Evolutionary conservation across 2,888 invertebrate genomes (phyloP), one percentile per base, ranked within the genome.

Genomic region (Nomada fucata): DNA sequence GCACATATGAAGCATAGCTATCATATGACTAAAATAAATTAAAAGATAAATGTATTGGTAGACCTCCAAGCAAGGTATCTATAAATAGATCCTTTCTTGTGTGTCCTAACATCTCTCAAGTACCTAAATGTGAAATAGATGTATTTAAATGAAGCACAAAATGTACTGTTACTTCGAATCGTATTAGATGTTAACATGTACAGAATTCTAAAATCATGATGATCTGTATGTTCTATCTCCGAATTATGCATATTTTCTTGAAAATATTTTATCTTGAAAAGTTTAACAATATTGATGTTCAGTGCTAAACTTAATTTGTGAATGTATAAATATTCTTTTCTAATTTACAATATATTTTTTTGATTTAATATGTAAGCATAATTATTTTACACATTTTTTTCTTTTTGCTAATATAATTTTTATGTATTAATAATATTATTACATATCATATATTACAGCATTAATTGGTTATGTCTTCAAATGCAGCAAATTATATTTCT

Each of bases 41-140:
- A 84, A 83, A 83, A 76, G 55, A 77, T 69, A 80, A 85, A 84
- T 84, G 79, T 90, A 91, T 91, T 92, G 91, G 92, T 91, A 90
- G 89, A 90, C 89, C 90, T 92, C 93, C 92, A 91, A 92, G 87
- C 84, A 88, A 89, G 91, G 84, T 73, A 68, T 88, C 92, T 93
- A 93, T 91, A 92, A 93, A 93, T 93, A 93, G 92, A 91, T 79
- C 83, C 88, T 92, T 92, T 92, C 88, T 89, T 89, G 87, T 89
- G 87, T 89, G 83, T 81, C 82, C 87, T 89, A 88, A 89, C 85
- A 89, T 89, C 88, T 89, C 88, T 85, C 86, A 87, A 89, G 86
- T 89, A 89, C 86, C 85, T 85, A 80, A 89, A 89, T 87, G 85
- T 84, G 85, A 90, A 86, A 89, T 89, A 87, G 83, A 84, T 82